Evolutionary conservation across 2,888 invertebrate species (phyloP).

Genomic region (Acutogordius australiensis): DNA sequence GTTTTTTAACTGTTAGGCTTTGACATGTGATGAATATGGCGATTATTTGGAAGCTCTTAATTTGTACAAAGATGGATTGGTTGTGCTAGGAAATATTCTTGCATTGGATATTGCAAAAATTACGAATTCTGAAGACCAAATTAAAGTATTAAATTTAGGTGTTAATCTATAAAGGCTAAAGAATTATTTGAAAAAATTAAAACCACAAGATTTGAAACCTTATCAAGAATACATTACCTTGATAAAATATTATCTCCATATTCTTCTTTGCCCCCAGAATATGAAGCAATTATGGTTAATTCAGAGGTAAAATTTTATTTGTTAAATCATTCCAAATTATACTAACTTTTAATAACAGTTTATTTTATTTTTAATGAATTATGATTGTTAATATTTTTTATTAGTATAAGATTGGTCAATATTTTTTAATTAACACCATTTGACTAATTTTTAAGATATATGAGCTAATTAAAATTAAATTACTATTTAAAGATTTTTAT

Average conservation of each 20-base stretch:
- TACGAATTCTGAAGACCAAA: neutral
- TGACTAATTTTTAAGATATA: too few relatives aligned
- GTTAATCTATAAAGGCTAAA: constrained; percentile 3
- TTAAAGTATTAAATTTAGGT: neutral
- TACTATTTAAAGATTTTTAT: too few relatives aligned
- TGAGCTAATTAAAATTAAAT: too few relatives aligned
- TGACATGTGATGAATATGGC: neutral
- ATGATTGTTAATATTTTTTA: too few relatives aligned
- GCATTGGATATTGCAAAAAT: neutral
- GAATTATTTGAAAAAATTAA: constrained; percentile 4
- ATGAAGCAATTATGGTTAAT: constrained; percentile 7
- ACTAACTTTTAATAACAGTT: too few relatives aligned
- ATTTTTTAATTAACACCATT: too few relatives aligned
- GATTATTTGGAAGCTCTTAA: neutral
- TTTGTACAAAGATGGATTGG: neutral
- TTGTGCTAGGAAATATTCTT: neutral
- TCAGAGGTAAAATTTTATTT: too few relatives aligned
- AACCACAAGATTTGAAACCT: neutral
- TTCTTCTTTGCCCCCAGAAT: constrained; percentile 2
- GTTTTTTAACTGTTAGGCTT: neutral
- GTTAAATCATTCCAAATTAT: too few relatives aligned
- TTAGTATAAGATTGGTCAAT: too few relatives aligned
- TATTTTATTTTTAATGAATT: too few relatives aligned
- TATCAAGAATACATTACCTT: neutral
- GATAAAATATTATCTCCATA: neutral